A percentile compares a stretch with the other conserved stretches of the same genome.
Conservation (phyloP, 2,113 vertebrate genomes). For the Odocoileus virginianus region DNA sequence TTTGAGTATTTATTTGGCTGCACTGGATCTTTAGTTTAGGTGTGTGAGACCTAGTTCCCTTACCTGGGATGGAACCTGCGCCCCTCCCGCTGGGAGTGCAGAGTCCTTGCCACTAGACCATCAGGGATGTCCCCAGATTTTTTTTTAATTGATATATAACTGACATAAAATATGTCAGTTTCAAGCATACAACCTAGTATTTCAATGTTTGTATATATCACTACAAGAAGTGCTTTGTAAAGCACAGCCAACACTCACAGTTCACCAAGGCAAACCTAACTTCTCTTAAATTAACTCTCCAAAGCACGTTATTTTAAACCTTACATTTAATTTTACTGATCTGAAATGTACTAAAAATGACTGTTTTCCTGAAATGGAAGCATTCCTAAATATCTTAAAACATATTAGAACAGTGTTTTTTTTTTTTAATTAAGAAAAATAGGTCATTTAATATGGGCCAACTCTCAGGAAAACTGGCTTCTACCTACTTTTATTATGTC, state of each 20-base stretch:
- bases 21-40: not conserved
- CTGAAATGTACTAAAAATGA: not conserved
- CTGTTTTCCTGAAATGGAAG: not conserved
- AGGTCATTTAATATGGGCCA: constrained; percentile 29
- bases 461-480: constrained; percentile 2
- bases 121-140: not conserved
- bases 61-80: not conserved
- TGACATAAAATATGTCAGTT: not conserved
- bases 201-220: not conserved
- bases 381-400: not conserved
- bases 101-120: not conserved
- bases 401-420: not conserved
- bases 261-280: not conserved
- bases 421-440: not conserved
- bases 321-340: not conserved
- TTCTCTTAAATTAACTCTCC: not conserved
- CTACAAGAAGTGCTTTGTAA: not conserved
- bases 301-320: not conserved
- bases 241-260: not conserved
- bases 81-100: not conserved
- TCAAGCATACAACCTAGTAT: not conserved
- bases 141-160: not conserved
- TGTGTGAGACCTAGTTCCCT: not conserved
- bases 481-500: not conserved
- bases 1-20: not conserved